Percentiles rank a stretch among this genome's conserved stretches.
Conservation (phyloP, 1,140 invertebrate species). For the Sarcophaga bullata region DNA sequence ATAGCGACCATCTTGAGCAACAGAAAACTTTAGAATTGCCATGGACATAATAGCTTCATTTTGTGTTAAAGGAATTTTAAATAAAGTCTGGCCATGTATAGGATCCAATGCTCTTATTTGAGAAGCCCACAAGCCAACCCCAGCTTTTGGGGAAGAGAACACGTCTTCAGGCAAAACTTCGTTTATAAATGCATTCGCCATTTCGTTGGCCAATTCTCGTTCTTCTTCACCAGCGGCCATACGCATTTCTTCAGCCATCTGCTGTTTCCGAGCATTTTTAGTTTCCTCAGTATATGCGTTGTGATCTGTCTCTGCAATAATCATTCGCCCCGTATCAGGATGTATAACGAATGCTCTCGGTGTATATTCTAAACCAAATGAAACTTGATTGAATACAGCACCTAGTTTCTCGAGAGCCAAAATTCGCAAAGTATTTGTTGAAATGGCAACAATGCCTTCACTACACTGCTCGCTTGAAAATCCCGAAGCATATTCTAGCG, state of each 20-base stretch:
- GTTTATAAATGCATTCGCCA: constrained; percentile 95
- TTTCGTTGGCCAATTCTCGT: constrained; percentile 92
- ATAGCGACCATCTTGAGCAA: constrained; percentile 60
- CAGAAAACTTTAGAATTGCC: constrained; percentile 73
- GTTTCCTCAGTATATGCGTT: constrained; percentile 98
- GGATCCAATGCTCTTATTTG: constrained; percentile 92
- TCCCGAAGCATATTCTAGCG: constrained; percentile 96
- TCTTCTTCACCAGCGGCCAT: constrained; percentile 96
- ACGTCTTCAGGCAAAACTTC: constrained; percentile 93
- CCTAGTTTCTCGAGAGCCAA: constrained; percentile 98
- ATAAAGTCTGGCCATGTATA: constrained; percentile 80
- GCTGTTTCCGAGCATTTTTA: constrained; percentile 84
- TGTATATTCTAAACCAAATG: constrained; percentile 92
- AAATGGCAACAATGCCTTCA: constrained; percentile 99
- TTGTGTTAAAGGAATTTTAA: constrained; percentile 87
- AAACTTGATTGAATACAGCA: constrained; percentile 97
- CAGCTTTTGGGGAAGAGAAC: constrained; percentile 97
- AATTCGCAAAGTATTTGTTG: constrained; percentile 96
- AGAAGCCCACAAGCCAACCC: constrained; percentile 97
- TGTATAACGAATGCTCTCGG: constrained; percentile 96
- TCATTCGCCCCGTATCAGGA: constrained; percentile 89
- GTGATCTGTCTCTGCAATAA: constrained; percentile 97
- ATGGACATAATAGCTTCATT: constrained; percentile 92
- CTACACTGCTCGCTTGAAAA: constrained; percentile 93
- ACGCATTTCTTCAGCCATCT: constrained; percentile 94